Evolutionary conservation across 2,888 invertebrate species (phyloP).

Genomic region (Netelia inedita): DNA sequence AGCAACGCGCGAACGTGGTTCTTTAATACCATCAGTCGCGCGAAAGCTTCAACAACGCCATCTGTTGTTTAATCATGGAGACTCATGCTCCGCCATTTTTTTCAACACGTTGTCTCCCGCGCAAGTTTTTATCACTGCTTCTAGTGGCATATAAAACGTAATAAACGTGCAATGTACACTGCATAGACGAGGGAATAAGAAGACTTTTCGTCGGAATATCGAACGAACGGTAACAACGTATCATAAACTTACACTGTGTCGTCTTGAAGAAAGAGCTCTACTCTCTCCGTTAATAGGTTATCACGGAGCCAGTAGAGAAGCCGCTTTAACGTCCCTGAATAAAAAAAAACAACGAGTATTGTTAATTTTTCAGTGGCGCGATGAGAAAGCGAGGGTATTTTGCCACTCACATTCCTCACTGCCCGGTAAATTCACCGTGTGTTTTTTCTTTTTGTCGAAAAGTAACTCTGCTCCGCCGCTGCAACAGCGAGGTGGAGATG

Average conservation of each 20-base stretch:
- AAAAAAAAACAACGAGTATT: neutral
- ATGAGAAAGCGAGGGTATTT: neutral
- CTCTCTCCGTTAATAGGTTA: conserved; percentile 93
- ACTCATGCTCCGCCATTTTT: conserved; percentile 44
- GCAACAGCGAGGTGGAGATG: conserved; percentile 78
- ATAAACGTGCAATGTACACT: conserved; percentile 26
- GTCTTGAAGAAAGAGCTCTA: conserved; percentile 88
- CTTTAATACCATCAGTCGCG: neutral
- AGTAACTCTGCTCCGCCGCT: conserved; percentile 97
- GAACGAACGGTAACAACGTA: conserved; percentile 46
- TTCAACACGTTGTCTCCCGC: conserved; percentile 42
- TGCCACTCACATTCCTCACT: conserved; percentile 86
- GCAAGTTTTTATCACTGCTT: conserved; percentile 38
- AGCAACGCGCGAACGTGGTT: neutral
- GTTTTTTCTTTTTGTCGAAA: conserved; percentile 93
- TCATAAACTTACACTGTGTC: conserved; percentile 86
- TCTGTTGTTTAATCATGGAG: conserved; percentile 15
- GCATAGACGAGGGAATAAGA: neutral
- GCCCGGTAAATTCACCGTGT: conserved; percentile 88
- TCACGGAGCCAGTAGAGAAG: conserved; percentile 94
- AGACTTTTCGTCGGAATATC: conserved; percentile 14
- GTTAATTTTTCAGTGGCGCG: neutral
- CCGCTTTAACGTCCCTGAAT: conserved; percentile 89
- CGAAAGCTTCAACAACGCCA: conserved; percentile 4
- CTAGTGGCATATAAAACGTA: neutral